phyloP scores from a whole-genome alignment of 2,888 invertebrate species.

The Aleiodes leptofemur region DNA sequence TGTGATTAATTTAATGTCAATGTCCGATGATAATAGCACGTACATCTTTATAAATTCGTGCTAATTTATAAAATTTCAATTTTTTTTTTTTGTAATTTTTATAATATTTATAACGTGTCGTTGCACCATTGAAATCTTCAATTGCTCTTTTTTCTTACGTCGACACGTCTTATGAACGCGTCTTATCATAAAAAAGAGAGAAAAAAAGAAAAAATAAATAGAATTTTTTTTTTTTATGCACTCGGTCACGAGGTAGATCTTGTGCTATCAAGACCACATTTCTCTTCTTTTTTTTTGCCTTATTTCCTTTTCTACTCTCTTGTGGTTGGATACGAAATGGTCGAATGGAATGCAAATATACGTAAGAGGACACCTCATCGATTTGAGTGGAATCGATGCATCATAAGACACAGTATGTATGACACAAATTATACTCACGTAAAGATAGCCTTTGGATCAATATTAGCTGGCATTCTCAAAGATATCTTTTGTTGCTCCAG shows the following conservation, averaged over 20 bases:
- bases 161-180: constrained; percentile 51
- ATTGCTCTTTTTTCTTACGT: constrained; percentile 40
- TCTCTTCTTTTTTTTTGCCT: constrained; percentile 16
- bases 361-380: constrained; percentile 30
- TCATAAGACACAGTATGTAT: not conserved
- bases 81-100: constrained; percentile 33
- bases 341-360: constrained; percentile 44
- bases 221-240: constrained; percentile 32
- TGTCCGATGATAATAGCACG: constrained; percentile 10
- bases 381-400: constrained; percentile 18
- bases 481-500: constrained; percentile 75
- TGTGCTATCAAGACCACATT: constrained; percentile 55
- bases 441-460: constrained; percentile 81
- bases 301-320: constrained; percentile 17
- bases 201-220: constrained; percentile 28
- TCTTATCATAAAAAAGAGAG: constrained; percentile 47
- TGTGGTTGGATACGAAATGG: constrained; percentile 21
- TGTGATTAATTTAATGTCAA: constrained; percentile 9
- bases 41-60: constrained; percentile 27
- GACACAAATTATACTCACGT: constrained; percentile 79
- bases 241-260: constrained; percentile 53
- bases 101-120: constrained; percentile 41
- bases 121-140: constrained; percentile 44
- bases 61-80: constrained; percentile 23
- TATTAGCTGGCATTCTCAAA: constrained; percentile 73